Evolutionary conservation across 2,888 invertebrate species (phyloP).

Genomic region (Enchytraeus crypticus): DNA sequence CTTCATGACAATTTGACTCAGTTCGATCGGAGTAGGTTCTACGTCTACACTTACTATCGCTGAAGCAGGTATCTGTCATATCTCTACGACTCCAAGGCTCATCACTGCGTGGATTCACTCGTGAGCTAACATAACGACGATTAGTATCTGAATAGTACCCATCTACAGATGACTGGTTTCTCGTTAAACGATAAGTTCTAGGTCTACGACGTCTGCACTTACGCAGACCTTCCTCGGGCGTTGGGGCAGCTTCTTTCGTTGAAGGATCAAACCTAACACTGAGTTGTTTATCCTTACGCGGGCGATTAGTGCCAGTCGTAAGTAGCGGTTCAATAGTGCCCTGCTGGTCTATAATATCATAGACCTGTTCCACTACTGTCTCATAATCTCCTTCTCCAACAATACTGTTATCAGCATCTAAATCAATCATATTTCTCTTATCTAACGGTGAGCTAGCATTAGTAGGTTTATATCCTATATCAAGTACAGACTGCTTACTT

Average conservation of each 20-base stretch:
- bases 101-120: not conserved
- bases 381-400: no score
- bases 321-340: no score
- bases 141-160: not conserved
- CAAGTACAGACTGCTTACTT: no score
- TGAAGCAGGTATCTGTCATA: not conserved
- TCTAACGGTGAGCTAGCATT: no score
- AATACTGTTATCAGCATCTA: no score
- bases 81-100: not conserved
- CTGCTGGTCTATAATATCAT: no score
- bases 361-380: no score
- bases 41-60: not conserved
- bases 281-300: not conserved
- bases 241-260: not conserved
- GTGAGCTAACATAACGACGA: not conserved
- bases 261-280: not conserved
- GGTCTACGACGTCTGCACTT: not conserved
- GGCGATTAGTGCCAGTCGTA: no score
- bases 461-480: no score
- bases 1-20: not conserved
- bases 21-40: not conserved
- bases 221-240: not conserved
- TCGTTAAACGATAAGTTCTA: no score
- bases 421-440: no score
- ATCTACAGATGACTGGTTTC: not conserved